These are phyloP conservation scores for Leptinotarsa tumamoca DNA, from an alignment of 2,888 invertebrate genomes.

Conservation along the genomic window DNA sequence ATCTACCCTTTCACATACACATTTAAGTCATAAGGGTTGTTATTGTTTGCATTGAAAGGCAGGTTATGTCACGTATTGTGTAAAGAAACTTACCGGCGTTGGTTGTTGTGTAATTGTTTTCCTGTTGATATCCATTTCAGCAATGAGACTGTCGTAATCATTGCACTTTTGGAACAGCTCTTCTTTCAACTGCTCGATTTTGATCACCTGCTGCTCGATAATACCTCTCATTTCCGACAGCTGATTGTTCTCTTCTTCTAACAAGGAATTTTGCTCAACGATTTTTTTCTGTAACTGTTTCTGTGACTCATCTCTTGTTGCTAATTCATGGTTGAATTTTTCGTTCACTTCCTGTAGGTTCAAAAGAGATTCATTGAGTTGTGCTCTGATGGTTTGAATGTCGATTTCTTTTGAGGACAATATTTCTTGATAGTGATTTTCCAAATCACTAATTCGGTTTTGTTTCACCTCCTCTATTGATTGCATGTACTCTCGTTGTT, in stretches of 20 bases:
- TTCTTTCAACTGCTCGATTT: constrained; percentile 79
- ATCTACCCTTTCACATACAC: too few relatives aligned
- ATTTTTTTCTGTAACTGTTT: constrained; percentile 67
- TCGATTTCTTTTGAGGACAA: constrained; percentile 57
- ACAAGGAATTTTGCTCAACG: constrained; percentile 68
- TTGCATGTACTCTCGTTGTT: constrained; percentile 45
- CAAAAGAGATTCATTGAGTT: constrained; percentile 51
- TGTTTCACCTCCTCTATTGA: constrained; percentile 44
- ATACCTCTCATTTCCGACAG: constrained; percentile 72
- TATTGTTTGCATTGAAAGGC: too few relatives aligned
- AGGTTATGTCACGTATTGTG: too few relatives aligned
- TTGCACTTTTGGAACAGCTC: constrained; percentile 73
- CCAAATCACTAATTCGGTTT: constrained; percentile 46
- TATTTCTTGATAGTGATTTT: constrained; percentile 56
- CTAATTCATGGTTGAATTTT: constrained; percentile 30
- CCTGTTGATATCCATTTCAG: constrained; percentile 61
- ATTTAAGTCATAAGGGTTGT: too few relatives aligned
- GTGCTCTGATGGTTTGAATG: constrained; percentile 53
- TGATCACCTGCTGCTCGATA: constrained; percentile 77
- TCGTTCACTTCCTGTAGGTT: constrained; percentile 41
- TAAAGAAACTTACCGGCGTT: background rate
- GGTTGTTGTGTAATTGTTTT: constrained; percentile 48
- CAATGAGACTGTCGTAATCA: constrained; percentile 69
- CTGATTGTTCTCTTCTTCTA: constrained; percentile 71
- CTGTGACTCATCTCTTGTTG: constrained; percentile 24